Evolutionary conservation across 2,113 vertebrate species (phyloP).

Genomic region (Nyctibius bracteatus): DNA sequence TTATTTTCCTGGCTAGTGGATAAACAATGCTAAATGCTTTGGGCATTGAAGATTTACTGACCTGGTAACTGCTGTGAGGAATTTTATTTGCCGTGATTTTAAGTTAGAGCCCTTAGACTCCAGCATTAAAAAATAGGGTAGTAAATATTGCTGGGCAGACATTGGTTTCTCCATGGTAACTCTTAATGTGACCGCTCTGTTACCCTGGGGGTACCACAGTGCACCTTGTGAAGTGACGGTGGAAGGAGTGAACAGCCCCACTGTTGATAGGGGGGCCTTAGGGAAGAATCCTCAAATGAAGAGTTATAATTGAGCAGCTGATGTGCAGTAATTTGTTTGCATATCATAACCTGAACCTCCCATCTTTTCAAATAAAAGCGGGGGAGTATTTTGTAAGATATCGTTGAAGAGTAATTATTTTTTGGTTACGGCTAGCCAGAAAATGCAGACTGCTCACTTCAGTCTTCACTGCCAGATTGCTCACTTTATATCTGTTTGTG

Average conservation of each 20-base stretch:
- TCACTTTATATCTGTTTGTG: background rate
- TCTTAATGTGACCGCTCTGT: background rate
- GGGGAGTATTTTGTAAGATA: background rate
- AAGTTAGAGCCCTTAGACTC: background rate
- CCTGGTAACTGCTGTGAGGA: background rate
- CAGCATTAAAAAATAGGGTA: background rate
- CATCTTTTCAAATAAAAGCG: background rate
- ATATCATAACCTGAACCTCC: background rate
- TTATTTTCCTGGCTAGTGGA: background rate
- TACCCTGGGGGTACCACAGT: background rate
- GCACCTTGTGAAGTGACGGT: background rate
- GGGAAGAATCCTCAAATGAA: background rate
- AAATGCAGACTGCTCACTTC: background rate
- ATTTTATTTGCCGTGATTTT: background rate
- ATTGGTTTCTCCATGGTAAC: background rate
- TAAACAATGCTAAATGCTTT: background rate
- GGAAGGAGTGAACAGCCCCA: background rate
- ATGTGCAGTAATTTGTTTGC: background rate
- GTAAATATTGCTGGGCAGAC: background rate
- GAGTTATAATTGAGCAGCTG: background rate
- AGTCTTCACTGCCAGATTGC: background rate
- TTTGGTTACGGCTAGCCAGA: background rate
- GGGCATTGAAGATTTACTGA: background rate
- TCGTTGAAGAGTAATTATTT: background rate
- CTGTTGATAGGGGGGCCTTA: background rate